Evolutionary conservation across 2,113 vertebrate species (phyloP), one percentile per base, ranked within the genome.

Genomic region (Poicephalus gulielmi): DNA sequence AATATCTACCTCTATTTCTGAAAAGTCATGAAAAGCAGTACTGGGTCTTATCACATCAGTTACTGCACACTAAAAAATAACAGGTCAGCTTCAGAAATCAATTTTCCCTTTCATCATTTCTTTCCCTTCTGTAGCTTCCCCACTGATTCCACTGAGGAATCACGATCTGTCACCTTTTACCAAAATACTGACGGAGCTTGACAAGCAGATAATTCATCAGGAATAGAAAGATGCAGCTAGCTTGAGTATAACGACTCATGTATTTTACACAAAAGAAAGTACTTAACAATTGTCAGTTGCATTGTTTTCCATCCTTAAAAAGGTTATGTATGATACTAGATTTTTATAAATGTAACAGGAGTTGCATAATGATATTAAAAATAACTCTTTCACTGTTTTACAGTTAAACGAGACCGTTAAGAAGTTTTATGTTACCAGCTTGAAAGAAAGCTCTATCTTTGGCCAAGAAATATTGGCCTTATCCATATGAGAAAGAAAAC

Each of bases 211-310:
- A 35, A 31, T 74, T 85, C 24, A n/a, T 37, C 13, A 64, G 39
- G 25, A 85, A 41, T 25, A 41, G 31, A 71, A 71, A n/a, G 31
- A 33, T 81, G 10, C 18, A 63, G 24, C 11, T 73, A 52, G 3
- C 25, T 57, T 17, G 7, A 77, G 22, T 73, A n/a, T 47, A 37
- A 73, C 0, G 1, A n/a, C 8, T 37, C 7, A 6, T 0, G 1
- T 46, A 57, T 77, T 82, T 84, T 63, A 47, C 0, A 0, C 35
- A 63, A 4, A 37, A 7, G 27, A 68, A 73, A 73, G 33, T n/a
- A n/a, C 20, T 59, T 77, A 47, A 13, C 3, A 52, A 59, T 64
- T 52, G 10, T 17, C 1, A 2, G 17, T 69, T 69, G 57, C 2
- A 6, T 30, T 46, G 16, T 43, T 83, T 49, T 87, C 31, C 11